Evolutionary conservation across 1,140 invertebrate species (phyloP).

Genomic region (Scaptomyza montana): DNA sequence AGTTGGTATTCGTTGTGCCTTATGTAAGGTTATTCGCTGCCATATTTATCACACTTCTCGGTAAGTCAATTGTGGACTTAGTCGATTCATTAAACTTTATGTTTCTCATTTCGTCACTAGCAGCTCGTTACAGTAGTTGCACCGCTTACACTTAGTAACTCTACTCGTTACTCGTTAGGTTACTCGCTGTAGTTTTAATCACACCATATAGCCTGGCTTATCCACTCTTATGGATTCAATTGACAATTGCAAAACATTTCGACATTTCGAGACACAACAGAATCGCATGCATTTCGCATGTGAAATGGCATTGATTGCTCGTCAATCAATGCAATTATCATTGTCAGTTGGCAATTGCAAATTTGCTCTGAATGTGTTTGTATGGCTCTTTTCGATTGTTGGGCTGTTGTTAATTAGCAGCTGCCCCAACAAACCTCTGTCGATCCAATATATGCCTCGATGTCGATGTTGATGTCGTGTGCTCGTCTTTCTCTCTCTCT

Average conservation of each 20-base stretch:
- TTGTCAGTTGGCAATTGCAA: conserved; percentile 33
- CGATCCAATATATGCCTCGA: conserved; percentile 31
- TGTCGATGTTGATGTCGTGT: conserved; percentile 3
- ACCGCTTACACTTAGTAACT: too few species aligned
- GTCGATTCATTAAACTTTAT: too few species aligned
- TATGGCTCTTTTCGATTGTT: conserved; percentile 12
- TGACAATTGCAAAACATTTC: background rate
- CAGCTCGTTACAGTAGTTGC: too few species aligned
- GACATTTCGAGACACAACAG: background rate
- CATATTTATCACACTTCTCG: too few species aligned
- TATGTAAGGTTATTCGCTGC: too few species aligned
- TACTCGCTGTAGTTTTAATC: too few species aligned
- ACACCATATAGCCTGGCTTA: too few species aligned
- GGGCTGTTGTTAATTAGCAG: conserved; percentile 35
- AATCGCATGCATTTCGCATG: conserved; percentile 34
- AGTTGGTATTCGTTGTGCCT: too few species aligned
- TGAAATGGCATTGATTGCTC: conserved; percentile 43
- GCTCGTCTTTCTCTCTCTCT: too few species aligned
- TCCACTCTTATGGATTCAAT: background rate
- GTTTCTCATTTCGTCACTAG: too few species aligned
- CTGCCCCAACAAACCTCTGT: conserved; percentile 7
- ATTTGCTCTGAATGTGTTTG: background rate
- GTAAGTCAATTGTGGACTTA: too few species aligned
- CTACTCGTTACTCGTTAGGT: too few species aligned
- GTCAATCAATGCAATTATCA: conserved; percentile 44